Evolutionary conservation across 2,888 invertebrate genomes (phyloP), one percentile per base, ranked within the genome.

Genomic region (Globia sparganii): DNA sequence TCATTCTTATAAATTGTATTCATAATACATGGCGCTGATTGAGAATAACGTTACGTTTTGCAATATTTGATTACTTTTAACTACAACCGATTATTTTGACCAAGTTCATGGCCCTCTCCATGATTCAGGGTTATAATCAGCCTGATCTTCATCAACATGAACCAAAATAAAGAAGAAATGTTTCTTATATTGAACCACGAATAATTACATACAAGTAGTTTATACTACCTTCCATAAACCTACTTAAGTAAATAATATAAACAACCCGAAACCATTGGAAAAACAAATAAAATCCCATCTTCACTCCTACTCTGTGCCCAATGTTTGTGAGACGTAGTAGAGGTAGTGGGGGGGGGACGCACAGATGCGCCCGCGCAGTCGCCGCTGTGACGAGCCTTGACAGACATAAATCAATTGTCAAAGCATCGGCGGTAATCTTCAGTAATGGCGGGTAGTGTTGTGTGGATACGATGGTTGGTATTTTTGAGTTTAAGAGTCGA

Each of bases 321-420:
- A 86, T 92, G 89, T 93, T 93, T 90, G 92, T 92, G 77, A 82
- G 81, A 77, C 80, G 88, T 80, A 65, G 87, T 80, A 58, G 66
- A 69, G 85, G 78, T 56, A n/a, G 75, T 15, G 65, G 59, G 87
- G 69, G 88, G 88, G 80, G 82, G 79, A 86, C 85, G 87, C 85
- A 90, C 94, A 94, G 93, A 93, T 95, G 95, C 95, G 95, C 94
- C 89, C 90, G 93, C 96, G 95, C 95, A 93, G 94, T 89, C 94
- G 94, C 93, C 94, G 92, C 93, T 90, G 91, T 96, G 96, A 96
- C 95, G 96, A 94, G 95, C 91, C 95, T 91, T 96, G 96, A 96
- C 95, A 94, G 96, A 94, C 96, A 96, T 96, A 96, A 96, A 96
- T 96, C 96, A 96, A 96, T 96, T 96, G 96, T 96, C 96, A 96